Conservation (phyloP, 2,797 vertebrate species). For the Leptoclinus maculatus region DNA sequence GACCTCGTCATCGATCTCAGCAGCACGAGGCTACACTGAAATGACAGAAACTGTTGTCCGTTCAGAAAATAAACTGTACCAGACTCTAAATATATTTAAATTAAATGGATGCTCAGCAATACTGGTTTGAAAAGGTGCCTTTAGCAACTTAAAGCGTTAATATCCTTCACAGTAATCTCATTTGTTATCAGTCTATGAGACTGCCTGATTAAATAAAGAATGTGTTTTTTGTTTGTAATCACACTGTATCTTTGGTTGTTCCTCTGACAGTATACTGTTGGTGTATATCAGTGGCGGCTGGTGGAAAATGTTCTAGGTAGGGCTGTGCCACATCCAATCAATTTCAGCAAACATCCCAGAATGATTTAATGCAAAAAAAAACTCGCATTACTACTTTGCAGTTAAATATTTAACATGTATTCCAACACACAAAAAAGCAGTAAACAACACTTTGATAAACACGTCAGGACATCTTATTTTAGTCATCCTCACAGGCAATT, state of each 20-base stretch:
- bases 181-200: background rate
- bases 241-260: background rate
- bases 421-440: no score
- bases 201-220: background rate
- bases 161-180: background rate
- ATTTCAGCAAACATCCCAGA: no score
- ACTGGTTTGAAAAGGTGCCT: background rate
- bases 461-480: no score
- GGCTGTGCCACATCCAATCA: no score
- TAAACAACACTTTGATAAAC: no score
- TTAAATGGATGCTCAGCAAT: background rate
- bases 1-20: slow-evolving; percentile 16
- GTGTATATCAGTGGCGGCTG: no score
- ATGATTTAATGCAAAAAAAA: no score
- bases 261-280: background rate
- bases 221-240: background rate
- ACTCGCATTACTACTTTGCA: no score
- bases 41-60: background rate
- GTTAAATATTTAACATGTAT: no score
- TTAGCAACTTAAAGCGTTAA: background rate
- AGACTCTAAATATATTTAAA: background rate
- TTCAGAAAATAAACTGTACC: background rate
- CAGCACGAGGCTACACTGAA: background rate
- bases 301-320: no score
- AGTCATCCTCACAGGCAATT: no score